Conservation (phyloP, 2,797 vertebrate species). For the Cryptoblepharus egeriae region DNA sequence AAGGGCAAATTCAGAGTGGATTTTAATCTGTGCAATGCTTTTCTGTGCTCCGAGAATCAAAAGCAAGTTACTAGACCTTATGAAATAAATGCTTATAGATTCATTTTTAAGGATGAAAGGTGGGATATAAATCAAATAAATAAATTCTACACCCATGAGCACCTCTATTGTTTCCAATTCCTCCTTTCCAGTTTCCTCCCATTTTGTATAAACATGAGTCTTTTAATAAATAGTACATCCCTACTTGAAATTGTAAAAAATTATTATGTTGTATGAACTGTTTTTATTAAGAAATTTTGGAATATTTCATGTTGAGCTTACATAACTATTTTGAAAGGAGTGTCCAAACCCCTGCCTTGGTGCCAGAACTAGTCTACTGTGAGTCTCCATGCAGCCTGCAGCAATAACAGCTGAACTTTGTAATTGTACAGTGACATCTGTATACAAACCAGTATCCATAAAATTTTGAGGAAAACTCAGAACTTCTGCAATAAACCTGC, state of each 20-base stretch:
- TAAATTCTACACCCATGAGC: not conserved
- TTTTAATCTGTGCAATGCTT: not conserved
- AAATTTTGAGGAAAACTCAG: too few relatives aligned
- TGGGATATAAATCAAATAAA: too few relatives aligned
- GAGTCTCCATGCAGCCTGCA: too few relatives aligned
- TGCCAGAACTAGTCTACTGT: too few relatives aligned
- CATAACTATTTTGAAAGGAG: not conserved
- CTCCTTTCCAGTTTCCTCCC: not conserved
- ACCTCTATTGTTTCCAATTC: not conserved
- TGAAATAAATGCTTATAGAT: not conserved
- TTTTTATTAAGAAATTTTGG: not conserved
- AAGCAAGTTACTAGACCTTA: not conserved
- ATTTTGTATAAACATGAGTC: not conserved
- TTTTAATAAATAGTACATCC: not conserved
- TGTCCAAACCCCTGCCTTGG: too few relatives aligned
- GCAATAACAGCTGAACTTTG: too few relatives aligned
- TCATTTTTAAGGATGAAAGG: too few relatives aligned
- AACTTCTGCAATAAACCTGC: too few relatives aligned
- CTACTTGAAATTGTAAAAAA: not conserved
- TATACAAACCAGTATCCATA: too few relatives aligned
- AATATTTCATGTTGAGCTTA: not conserved
- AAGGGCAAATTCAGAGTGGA: not conserved
- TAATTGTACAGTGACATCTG: too few relatives aligned
- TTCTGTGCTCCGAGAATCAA: not conserved
- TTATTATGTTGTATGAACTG: not conserved